These are phyloP conservation scores for Halichoeres trimaculatus DNA, from an alignment of 2,113 vertebrate genomes.

Conservation along the genomic window DNA sequence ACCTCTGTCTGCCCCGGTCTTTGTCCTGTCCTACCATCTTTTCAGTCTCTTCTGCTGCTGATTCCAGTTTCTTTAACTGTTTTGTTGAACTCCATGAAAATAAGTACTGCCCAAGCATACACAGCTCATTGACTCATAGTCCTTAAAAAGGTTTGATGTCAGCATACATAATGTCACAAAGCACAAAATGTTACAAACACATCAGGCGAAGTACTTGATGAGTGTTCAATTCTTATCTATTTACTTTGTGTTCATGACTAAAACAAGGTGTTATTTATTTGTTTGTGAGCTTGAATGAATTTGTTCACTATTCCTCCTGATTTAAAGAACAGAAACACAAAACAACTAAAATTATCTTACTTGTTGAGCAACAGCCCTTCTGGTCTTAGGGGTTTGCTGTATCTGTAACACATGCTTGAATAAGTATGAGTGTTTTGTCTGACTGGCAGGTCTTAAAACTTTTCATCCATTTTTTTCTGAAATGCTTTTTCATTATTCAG, in stretches of 20 bases:
- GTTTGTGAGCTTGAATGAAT: neutral
- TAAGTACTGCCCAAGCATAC: neutral
- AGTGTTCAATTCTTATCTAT: neutral
- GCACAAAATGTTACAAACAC: neutral
- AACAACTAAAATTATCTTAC: neutral
- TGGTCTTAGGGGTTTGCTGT: neutral
- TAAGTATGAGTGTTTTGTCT: neutral
- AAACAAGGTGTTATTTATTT: neutral
- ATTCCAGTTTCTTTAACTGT: neutral
- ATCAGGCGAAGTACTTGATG: neutral
- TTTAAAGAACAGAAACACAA: neutral
- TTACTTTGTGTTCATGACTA: neutral
- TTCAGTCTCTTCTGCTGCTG: neutral
- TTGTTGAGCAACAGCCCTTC: neutral
- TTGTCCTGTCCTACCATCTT: neutral
- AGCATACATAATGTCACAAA: slow-evolving; percentile 3
- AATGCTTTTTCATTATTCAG: slow-evolving; percentile 15
- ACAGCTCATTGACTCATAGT: neutral
- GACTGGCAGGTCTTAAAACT: neutral
- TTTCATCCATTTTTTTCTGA: slow-evolving; percentile 8
- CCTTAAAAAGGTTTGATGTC: neutral
- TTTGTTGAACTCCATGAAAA: neutral
- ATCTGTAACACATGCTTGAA: slow-evolving; percentile 11
- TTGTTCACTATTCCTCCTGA: neutral
- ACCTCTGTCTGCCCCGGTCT: neutral